Evolutionary conservation across 2,888 invertebrate genomes (phyloP), one percentile per base, ranked within the genome.

Genomic region (Heliconius ismenius): DNA sequence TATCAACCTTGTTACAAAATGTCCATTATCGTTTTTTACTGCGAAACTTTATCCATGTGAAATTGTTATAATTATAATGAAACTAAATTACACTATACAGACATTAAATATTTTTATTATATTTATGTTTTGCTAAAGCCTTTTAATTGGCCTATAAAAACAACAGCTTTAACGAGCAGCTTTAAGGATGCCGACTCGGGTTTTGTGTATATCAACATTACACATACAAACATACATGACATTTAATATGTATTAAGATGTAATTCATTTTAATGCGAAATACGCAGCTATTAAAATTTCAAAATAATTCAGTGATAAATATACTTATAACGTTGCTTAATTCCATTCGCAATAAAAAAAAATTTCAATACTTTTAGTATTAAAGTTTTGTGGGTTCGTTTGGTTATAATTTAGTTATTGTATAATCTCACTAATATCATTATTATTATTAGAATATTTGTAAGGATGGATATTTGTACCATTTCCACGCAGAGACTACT

Each of bases 141-240:
- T 69, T 74, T 76, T 78, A 79, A 79, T 79, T 78, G 78, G 76
- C 63, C 70, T 78, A 77, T 79, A 79, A 79, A 79, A 79, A 78
- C 72, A 75, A 74, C 76, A 76, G 73, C 79, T 64, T 76, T 78
- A 78, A 80, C 77, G 78, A 77, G 67, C 77, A 11, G 73, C 77
- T 78, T 63, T 74, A 78, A 74, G 69, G 73, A 70, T 75, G 76
- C 79, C 79, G 78, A 77, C 80, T 62, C 39, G 64, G 58, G 74
- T 72, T 43, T 43, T 62, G 68, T 76, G 60, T 76, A 62, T 74
- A 36, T 49, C 7, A 49, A 32, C 15, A 43, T 43, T 43, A 43
- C 13, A 13, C 43, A 43, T 43, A 43, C 28, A 15, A 39, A 39
- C 65, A 65, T 36, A 65, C n/a, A 24, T 58, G 54, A 58, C n/a